Base-by-base conservation (phyloP, 2,113 vertebrate species). In the Pterocles burchelli region DNA sequence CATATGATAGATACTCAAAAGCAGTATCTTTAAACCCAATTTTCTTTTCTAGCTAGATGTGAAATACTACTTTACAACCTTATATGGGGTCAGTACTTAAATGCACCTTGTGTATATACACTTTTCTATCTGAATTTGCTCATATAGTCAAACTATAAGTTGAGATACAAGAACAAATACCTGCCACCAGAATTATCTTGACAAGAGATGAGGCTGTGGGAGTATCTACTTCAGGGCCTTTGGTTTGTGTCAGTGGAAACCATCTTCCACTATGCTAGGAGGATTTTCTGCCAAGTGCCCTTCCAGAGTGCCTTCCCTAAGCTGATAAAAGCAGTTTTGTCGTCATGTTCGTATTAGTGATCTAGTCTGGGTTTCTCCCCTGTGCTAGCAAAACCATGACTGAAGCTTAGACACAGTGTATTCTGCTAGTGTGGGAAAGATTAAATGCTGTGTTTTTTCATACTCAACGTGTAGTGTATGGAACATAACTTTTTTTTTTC, bases 401-500 rank as follows among this genome's bases (percentile, higher is more conserved):
- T 66, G 57, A 81, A 41, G 11, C 25, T 65, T 72, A 67, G 34
- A 52, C 34, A 13, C 16, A 14, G 17, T 58, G 10, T 79, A 18
- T 85, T 89, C 31, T 81, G 29, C 72, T 58, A 15, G 10, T 21
- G 8, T 68, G n/a, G 59, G 33, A 31, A 76, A 46, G 14, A 54
- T 58, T 21, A 31, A 58, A 70, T 49, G 43, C 17, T 75, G 9
- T 0, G 41, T 36, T 33, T 78, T 59, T 55, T 76, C 22, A 17
- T 80, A n/a, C 19, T 57, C 13, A 63, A 17, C 13, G 9, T 49
- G 19, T 45, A 57, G 34, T 14, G 12, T 72, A n/a, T 70, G n/a
- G 46, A 86, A 71, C 21, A 11, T 97, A 95, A 97, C 66, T 43
- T 93, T 29, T 96, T 96, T 59, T 95, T 59, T 41, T 19, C 26